Percentiles rank a stretch among this genome's conserved stretches.
Evolutionary conservation across 2,113 vertebrate species (phyloP).

Genomic region (Cheirogaleus medius): DNA sequence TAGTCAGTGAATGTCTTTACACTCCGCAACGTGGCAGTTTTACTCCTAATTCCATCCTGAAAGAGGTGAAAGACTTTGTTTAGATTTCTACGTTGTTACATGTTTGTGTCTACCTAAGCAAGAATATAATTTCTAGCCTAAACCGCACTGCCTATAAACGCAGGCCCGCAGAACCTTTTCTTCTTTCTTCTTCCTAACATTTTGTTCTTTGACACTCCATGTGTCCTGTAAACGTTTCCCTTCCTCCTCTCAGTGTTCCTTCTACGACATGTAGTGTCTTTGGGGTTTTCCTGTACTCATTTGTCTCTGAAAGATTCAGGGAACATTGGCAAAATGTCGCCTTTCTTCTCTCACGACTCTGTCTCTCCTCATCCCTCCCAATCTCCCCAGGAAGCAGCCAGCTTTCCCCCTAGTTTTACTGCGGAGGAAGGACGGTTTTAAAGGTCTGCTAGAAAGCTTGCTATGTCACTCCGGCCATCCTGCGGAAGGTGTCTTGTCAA

Average conservation of each 20-base stretch:
- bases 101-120: background rate
- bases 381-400: rapidly evolving
- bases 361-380: background rate
- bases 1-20: background rate
- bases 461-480: background rate
- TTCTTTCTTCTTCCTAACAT: no score
- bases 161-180: background rate
- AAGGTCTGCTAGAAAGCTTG: background rate
- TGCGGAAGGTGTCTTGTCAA: rapidly evolving
- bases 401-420: background rate
- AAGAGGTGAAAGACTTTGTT: background rate
- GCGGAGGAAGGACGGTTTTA: background rate
- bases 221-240: background rate
- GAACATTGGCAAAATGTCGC: background rate
- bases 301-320: background rate
- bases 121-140: background rate
- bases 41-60: background rate
- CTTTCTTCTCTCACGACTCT: background rate
- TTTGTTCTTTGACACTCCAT: background rate
- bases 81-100: background rate
- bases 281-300: background rate
- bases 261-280: rapidly evolving
- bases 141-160: background rate
- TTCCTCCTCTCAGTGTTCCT: background rate
- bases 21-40: no score